Percentiles rank a stretch among this genome's conserved stretches.
These are phyloP conservation scores for Nannoperca obscura DNA, from an alignment of 2,797 vertebrate genomes.

Conservation along the genomic window DNA sequence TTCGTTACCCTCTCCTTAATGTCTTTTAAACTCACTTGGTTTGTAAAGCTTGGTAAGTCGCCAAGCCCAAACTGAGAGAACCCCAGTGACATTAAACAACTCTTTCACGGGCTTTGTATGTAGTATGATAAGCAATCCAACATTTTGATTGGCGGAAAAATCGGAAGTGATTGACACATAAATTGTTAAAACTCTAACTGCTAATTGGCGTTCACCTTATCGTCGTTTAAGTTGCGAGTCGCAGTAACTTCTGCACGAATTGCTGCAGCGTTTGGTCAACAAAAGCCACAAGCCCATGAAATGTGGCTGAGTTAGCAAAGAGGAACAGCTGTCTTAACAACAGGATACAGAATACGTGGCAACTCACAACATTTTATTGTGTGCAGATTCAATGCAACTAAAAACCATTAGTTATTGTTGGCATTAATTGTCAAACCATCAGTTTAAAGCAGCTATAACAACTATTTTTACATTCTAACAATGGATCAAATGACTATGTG, in stretches of 20 bases:
- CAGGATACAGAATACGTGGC: too few species aligned
- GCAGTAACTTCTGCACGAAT: not conserved
- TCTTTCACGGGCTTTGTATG: not conserved
- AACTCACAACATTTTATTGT: too few species aligned
- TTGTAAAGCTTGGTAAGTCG: not conserved
- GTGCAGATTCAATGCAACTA: too few species aligned
- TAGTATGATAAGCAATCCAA: not conserved
- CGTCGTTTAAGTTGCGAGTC: not conserved
- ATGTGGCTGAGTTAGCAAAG: constrained; percentile 8
- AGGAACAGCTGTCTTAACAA: not conserved
- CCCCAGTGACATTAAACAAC: not conserved
- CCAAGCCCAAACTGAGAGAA: not conserved
- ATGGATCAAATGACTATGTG: not conserved
- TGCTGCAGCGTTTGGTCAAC: not conserved
- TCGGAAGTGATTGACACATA: too few species aligned
- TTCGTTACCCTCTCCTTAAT: too few species aligned
- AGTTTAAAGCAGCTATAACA: not conserved
- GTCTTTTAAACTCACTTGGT: not conserved
- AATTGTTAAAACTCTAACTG: not conserved
- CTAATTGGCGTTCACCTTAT: not conserved
- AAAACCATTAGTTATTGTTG: not conserved
- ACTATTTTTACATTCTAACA: not conserved
- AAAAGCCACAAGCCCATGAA: not conserved
- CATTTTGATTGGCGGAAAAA: too few species aligned
- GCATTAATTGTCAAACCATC: not conserved